These are phyloP conservation scores for Merops nubicus DNA, from an alignment of 2,113 vertebrate species.

Conservation along the genomic window DNA sequence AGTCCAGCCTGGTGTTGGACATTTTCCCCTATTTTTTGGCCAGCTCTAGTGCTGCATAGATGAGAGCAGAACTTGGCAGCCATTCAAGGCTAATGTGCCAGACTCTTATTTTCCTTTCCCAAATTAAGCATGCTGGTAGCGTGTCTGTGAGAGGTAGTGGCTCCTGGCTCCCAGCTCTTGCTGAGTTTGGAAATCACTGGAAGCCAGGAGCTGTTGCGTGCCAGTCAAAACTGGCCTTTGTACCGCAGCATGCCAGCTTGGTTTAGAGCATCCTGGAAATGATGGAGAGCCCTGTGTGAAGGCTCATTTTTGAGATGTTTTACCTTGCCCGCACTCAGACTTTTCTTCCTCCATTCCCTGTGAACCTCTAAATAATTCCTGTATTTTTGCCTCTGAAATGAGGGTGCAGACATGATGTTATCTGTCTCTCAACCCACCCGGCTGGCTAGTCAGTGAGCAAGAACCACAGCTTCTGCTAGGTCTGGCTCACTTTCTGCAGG, in stretches of 20 bases:
- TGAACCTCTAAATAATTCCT: not conserved
- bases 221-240: constrained; percentile 6
- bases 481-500: not conserved
- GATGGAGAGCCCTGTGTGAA: not conserved
- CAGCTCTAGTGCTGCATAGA: not conserved
- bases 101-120: constrained; percentile 64
- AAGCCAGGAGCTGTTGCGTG: not conserved
- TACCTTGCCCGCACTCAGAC: not conserved
- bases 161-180: constrained; percentile 37
- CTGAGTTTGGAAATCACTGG: constrained; percentile 34
- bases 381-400: not conserved
- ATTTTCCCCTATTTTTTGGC: not conserved
- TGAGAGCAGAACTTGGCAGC: constrained; percentile 44
- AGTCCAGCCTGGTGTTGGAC: not conserved
- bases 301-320: not conserved
- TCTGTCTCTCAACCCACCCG: not conserved
- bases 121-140: constrained; percentile 59
- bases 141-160: constrained; percentile 40
- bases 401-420: not conserved
- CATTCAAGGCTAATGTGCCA: constrained; percentile 20
- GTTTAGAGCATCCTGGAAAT: constrained; percentile 25
- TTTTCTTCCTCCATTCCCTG: not conserved
- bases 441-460: not conserved
- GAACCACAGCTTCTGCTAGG: not conserved
- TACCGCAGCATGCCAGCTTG: not conserved